Evolutionary conservation across 2,888 invertebrate genomes (phyloP).

Genomic region (Amorpha juglandis): DNA sequence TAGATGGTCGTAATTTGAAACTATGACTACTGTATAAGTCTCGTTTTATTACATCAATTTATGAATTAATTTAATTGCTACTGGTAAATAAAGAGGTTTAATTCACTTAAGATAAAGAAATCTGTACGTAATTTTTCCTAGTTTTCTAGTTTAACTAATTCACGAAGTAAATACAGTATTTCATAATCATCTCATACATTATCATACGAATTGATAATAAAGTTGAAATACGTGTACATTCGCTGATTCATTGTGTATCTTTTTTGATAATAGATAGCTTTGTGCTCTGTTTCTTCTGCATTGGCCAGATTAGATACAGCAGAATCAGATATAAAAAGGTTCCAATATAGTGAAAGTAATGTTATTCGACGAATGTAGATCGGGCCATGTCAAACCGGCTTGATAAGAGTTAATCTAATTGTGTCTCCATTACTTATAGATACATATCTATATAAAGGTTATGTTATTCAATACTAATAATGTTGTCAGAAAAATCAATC

Average conservation of each 20-base stretch:
- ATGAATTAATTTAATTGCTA: not conserved
- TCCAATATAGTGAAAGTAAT: conserved; percentile 25
- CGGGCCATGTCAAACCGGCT: conserved; percentile 20
- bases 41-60: no score
- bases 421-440: no score
- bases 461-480: no score
- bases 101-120: no score
- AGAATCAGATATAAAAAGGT: conserved; percentile 2
- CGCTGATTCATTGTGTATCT: conserved; percentile 9
- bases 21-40: not conserved
- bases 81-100: no score
- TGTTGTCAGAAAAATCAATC: no score
- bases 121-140: no score
- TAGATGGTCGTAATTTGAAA: not conserved
- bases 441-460: no score
- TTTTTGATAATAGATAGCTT: conserved; percentile 26
- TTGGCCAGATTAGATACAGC: conserved; percentile 20
- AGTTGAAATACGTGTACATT: not conserved
- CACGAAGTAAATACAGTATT: not conserved
- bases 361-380: conserved; percentile 17
- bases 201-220: not conserved
- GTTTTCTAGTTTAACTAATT: no score
- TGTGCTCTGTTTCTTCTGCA: conserved; percentile 21
- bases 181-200: not conserved
- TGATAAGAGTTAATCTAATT: conserved; percentile 17